Evolutionary conservation across 2,113 vertebrate species (phyloP), one percentile per base, ranked within the genome.

Genomic region (Nothobranchius kuhntae): DNA sequence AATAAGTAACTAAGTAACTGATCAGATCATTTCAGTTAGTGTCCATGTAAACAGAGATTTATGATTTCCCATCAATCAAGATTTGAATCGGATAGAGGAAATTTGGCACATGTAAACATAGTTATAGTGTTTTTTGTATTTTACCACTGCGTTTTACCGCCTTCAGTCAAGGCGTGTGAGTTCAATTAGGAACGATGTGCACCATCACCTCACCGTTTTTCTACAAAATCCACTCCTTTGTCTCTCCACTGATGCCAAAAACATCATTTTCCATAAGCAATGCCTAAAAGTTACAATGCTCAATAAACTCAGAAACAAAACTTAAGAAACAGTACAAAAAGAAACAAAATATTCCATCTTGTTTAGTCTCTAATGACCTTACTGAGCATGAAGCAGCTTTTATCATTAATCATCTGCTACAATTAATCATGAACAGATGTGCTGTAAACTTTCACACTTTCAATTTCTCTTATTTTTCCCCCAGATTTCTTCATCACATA

Each of bases 401-500:
- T 74, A 60, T 80, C 63, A 76, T 45, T 61, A 61, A 73, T 85
- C 69, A 82, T 65, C 58, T 55, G 44, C 78, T 26, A 52, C 77
- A 83, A 80, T 89, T 86, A 78, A 78, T 82, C 65, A 78, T 75
- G 68, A 78, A 78, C 82, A 75, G 73, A 61, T 63, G 68, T 65
- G 54, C 79, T 73, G 71, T 44, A 57, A 58, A 35, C 17, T 42
- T 66, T 48, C 58, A 68, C 42, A 53, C 46, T 63, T 65, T 9
- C 48, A 58, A n/a, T 38, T 0, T 58, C 63, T 30, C 26, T 21
- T n/a, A 40, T 40, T 5, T 40, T 9, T 9, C 62, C 47, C 75
- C 14, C 53, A 38, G 53, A 38, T 74, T 24, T 12, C 21, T 38
- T n/a, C 70, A 42, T 21, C 52, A 61, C 17, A 46, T 24, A 26